Percentiles rank a stretch among this genome's conserved stretches.
phyloP scores from a whole-genome alignment of 2,113 vertebrate genomes.

The Oenanthe oenanthe region DNA sequence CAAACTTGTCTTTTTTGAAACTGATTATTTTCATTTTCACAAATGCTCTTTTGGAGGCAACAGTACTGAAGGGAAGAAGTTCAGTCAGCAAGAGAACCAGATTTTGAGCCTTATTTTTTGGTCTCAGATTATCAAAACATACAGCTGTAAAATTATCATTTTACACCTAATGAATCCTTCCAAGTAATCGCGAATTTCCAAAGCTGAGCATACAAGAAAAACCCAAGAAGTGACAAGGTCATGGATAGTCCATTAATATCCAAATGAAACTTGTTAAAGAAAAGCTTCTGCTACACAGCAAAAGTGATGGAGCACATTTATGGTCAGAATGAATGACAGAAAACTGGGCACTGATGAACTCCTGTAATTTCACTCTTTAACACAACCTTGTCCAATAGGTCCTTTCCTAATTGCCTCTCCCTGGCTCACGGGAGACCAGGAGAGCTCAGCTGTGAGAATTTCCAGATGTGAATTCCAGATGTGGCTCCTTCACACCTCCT shows the following conservation, averaged over 20 bases:
- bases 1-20: neutral
- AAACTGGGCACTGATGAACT: rapidly evolving
- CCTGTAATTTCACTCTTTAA: neutral
- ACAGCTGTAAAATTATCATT: neutral
- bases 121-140: neutral
- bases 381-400: neutral
- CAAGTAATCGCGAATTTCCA: neutral
- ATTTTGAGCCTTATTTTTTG: neutral
- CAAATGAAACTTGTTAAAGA: neutral
- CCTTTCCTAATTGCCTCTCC: neutral
- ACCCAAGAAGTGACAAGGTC: neutral
- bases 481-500: neutral
- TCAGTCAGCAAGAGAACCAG: neutral
- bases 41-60: neutral
- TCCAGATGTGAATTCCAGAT: neutral
- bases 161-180: neutral
- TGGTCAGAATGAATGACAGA: neutral
- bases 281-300: neutral
- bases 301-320: neutral
- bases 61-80: neutral
- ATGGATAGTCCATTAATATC: neutral
- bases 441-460: neutral
- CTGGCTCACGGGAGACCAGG: rapidly evolving
- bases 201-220: neutral
- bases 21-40: neutral